Evolutionary conservation across 2,797 vertebrate species (phyloP).

Genomic region (Gallinago nigripennis): DNA sequence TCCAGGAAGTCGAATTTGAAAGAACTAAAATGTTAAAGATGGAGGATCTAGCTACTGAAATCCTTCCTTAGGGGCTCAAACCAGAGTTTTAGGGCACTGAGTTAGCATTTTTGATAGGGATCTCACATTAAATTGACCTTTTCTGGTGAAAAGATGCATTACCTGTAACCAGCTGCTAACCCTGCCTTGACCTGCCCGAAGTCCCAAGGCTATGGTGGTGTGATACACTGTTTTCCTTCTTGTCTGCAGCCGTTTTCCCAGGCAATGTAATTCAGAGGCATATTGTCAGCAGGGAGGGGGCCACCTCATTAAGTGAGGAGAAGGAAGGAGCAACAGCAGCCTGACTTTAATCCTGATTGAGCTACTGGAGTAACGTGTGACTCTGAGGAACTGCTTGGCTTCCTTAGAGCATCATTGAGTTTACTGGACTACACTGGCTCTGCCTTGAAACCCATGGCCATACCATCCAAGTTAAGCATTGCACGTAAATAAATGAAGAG

Average conservation of each 20-base stretch:
- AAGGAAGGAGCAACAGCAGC: neutral
- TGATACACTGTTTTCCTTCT: constrained; percentile 10
- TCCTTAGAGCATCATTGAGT: neutral
- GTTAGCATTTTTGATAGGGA: constrained; percentile 46
- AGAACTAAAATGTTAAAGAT: neutral
- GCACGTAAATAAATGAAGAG: neutral
- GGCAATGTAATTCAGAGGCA: neutral
- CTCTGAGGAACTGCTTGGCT: neutral
- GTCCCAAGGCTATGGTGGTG: constrained; percentile 54
- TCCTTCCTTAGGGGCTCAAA: constrained; percentile 23
- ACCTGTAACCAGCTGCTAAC: constrained; percentile 62
- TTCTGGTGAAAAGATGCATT: constrained; percentile 61
- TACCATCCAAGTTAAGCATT: neutral
- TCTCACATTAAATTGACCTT: constrained; percentile 62
- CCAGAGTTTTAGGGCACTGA: constrained; percentile 53
- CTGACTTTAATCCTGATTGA: neutral
- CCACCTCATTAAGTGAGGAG: neutral
- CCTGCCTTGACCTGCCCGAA: constrained; percentile 51
- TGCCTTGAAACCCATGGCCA: neutral
- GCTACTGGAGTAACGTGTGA: neutral
- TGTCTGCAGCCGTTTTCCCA: constrained; percentile 39
- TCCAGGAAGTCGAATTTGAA: neutral
- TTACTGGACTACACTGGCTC: neutral
- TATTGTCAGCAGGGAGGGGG: neutral
- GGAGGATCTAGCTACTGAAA: neutral